Base-by-base conservation (phyloP, 1,140 invertebrate species). In the Frieseomelitta varia region DNA sequence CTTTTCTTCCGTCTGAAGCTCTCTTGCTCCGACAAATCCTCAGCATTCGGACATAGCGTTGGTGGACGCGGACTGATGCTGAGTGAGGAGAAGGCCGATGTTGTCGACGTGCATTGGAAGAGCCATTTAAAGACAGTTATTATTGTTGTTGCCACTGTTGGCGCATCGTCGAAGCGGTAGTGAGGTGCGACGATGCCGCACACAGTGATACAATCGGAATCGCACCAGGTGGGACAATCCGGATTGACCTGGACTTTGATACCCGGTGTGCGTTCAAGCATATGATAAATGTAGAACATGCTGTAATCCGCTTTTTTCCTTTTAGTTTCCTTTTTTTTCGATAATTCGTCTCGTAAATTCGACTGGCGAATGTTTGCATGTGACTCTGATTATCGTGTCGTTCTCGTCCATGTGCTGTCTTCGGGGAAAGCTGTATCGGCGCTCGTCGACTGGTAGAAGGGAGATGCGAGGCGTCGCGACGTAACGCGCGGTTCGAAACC, bases 231-330 rank as follows among this genome's bases (percentile, higher is more conserved):
- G 86, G 74, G 83, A 56, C 75, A 77, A 34, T 69, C 68, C 51
- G 68, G 86, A 24, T 75, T 89, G 24, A 86, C 77, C 24, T 87
- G 84, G 85, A 87, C 67, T 58, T 90, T 90, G 19, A n/a, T 79
- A 77, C 84, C 15, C 17, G 68, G 58, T 67, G 56, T 79, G 89
- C 77, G 85, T 80, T 39, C 87, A 73, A 85, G 88, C 88, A 91
- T 91, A 92, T 93, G 92, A 94, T 94, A 91, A 92, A 94, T 94
- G 94, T 94, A 94, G 94, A 91, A 89, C 90, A 86, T 87, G 81
- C 68, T 84, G 75, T 87, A 85, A 24, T 19, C 77, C 77, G 72
- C 51, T 85, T 93, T 93, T 86, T 88, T 90, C 73, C 68, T 75
- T 85, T 85, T 65, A 71, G 89, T 84, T 74, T 0, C 75, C 88